Percentiles rank a stretch among this genome's conserved stretches.
These are phyloP conservation scores for Phymatocera aterrima DNA, from an alignment of 2,888 invertebrate genomes.

Conservation along the genomic window DNA sequence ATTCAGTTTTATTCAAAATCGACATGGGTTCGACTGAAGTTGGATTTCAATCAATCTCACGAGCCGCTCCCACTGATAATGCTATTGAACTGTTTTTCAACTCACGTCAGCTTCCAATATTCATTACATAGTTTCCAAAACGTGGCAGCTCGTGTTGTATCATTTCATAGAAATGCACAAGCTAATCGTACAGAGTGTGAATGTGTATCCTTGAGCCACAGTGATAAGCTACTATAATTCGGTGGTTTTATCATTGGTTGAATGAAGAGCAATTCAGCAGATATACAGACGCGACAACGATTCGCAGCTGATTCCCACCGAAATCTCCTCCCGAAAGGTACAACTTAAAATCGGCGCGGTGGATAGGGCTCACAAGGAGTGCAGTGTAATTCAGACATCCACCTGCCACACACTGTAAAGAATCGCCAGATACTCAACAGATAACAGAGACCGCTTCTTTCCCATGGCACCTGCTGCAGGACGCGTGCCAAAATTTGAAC, in stretches of 20 bases:
- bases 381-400: slow-evolving; percentile 37
- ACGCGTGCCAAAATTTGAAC: slow-evolving; percentile 44
- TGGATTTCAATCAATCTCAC: too few species aligned
- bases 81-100: too few species aligned
- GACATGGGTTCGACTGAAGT: too few species aligned
- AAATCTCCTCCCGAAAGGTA: not conserved
- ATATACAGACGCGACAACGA: not conserved
- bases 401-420: slow-evolving; percentile 32
- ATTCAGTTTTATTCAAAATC: too few species aligned
- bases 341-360: slow-evolving; percentile 1
- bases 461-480: slow-evolving; percentile 29
- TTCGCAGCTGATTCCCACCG: slow-evolving; percentile 31
- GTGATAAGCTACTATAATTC: too few species aligned
- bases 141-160: too few species aligned
- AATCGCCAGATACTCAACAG: slow-evolving; percentile 26
- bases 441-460: slow-evolving; percentile 24
- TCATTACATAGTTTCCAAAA: too few species aligned
- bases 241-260: not conserved
- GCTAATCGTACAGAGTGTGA: too few species aligned
- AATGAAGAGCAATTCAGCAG: not conserved
- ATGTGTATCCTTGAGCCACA: too few species aligned
- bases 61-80: too few species aligned
- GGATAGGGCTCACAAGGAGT: not conserved
- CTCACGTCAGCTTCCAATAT: too few species aligned
- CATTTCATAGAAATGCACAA: too few species aligned